Evolutionary conservation across 2,113 vertebrate genomes (phyloP), one percentile per base, ranked within the genome.

Genomic region (Psittacara wagleri): DNA sequence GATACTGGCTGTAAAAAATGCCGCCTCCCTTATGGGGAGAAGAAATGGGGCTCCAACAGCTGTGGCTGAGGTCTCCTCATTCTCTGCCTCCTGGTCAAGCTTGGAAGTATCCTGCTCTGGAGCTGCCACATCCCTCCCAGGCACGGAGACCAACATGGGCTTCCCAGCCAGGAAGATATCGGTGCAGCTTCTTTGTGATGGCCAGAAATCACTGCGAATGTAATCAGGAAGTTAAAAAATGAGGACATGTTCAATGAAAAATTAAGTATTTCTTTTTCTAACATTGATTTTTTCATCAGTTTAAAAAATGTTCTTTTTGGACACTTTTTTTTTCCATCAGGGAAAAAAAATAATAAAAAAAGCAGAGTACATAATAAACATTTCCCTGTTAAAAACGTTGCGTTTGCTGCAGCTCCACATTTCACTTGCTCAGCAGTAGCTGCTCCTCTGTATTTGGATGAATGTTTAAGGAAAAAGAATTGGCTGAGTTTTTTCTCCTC

Each of bases 281-380:
- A 49, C 72, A 92, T 86, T 4, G 90, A 82, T 93, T 96, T 94
- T 92, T 92, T 64, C 63, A 79, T 85, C 77, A 52, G 35, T 73
- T 90, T 92, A 85, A 94, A 93, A 93, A 95, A 88, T 44, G 59
- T 37, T 95, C 74, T 27, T 80, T 94, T 93, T 48, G 49, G 94
- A 55, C 27, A 22, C 61, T 48, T 75, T 90, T 91, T 43, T 83
- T 59, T 31, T 68, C 49, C 76, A 66, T 70, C 39, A 52, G 20
- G 23, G 31, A 19, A 12, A 29, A 72, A 72, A 76, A 64, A 11
- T 15, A 37, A 8, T 27, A 28, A 79, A 78, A 78, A 7, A 4
- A 11, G 13, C 78, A 24, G 33, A 61, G 48, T 39, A 18, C 37
- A 61, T 86, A 90, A 95, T 64, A 85, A 87, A 92, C 79, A 80